Base-by-base conservation (phyloP, 2,797 vertebrate species). In the Graptemys geographica region DNA sequence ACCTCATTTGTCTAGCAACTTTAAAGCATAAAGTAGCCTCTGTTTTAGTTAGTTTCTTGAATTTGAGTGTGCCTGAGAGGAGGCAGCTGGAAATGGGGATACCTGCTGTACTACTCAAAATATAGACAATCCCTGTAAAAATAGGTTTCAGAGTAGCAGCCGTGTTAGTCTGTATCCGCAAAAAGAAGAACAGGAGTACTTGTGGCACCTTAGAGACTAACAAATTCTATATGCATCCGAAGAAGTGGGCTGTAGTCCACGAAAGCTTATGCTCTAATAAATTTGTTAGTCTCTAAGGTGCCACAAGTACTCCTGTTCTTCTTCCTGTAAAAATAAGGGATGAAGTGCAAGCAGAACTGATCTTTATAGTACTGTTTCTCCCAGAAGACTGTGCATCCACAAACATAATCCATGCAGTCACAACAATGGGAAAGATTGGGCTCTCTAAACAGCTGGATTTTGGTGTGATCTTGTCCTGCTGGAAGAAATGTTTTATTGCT, bases 1-100 rank as follows among this genome's bases (percentile, higher is more conserved):
- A 62, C 90, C 52, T 89, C 81, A 6, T 87, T 88, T 51, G 3
- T 52, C 84, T 92, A 31, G 37, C 9, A 81, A 13, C 81, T 90
- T 55, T 27, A 4, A 19, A 79, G 6, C 4, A 0, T 79, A 15
- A 76, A 62, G 15, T 37, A n/a, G 23, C 87, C 28, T 27, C 13
- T 76, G 44, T 55, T 81, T 21, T 8, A 81, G 44, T 79, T 83
- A 57, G 12, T 18, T 62, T 31, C 37, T 92, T 89, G 86, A 8
- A 25, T 53, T 0, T 47, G 3, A 47, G 31, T 55, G 1, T 15
- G 4, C 16, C 31, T 85, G 83, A 69, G 16, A n/a, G 62, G 33
- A 69, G 16, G 33, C 7, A 37, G 33, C 18, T 62, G 59, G 31
- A 33, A 62, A 62, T 62, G 59, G 28, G 59, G 31, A 15, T 33